Evolutionary conservation across 2,888 invertebrate genomes (phyloP).

Genomic region (Coelopa pilipes): DNA sequence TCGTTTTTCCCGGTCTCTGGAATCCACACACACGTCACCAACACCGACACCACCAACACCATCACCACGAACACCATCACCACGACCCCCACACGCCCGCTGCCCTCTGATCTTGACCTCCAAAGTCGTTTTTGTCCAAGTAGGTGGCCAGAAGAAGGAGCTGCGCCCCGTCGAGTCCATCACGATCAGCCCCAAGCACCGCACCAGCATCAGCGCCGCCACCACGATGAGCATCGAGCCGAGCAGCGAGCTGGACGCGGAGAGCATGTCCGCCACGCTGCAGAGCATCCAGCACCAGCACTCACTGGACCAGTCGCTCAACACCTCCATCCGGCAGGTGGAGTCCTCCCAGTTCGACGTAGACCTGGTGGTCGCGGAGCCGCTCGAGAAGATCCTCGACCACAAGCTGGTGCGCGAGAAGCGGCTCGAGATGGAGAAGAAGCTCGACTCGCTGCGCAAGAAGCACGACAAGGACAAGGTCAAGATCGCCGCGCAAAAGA

Average conservation of each 20-base stretch:
- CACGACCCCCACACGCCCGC: conserved; percentile 42
- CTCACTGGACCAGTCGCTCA: conserved; percentile 63
- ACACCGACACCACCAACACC: conserved; percentile 34
- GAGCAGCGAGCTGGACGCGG: conserved; percentile 52
- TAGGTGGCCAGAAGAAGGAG: conserved; percentile 67
- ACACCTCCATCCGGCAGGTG: conserved; percentile 60
- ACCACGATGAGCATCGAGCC: conserved; percentile 58
- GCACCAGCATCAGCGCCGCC: conserved; percentile 62
- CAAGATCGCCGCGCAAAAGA: conserved; percentile 71
- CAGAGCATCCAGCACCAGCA: conserved; percentile 63
- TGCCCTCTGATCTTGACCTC: conserved; percentile 44
- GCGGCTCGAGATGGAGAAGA: conserved; percentile 85
- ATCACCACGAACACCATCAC: conserved; percentile 39
- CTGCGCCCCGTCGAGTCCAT: conserved; percentile 63
- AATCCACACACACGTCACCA: conserved; percentile 38
- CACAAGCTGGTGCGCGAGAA: conserved; percentile 87
- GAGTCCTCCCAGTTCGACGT: conserved; percentile 63
- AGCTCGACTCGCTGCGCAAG: conserved; percentile 82
- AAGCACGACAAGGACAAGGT: conserved; percentile 83
- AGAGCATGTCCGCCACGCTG: conserved; percentile 50
- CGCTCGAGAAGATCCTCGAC: conserved; percentile 82
- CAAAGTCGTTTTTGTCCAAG: conserved; percentile 67
- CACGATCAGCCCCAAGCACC: conserved; percentile 69
- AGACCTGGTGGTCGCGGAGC: conserved; percentile 75
- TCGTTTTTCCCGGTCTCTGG: conserved; percentile 50